Conservation (phyloP, 2,888 invertebrate species). For the Autographa pulchrina region DNA sequence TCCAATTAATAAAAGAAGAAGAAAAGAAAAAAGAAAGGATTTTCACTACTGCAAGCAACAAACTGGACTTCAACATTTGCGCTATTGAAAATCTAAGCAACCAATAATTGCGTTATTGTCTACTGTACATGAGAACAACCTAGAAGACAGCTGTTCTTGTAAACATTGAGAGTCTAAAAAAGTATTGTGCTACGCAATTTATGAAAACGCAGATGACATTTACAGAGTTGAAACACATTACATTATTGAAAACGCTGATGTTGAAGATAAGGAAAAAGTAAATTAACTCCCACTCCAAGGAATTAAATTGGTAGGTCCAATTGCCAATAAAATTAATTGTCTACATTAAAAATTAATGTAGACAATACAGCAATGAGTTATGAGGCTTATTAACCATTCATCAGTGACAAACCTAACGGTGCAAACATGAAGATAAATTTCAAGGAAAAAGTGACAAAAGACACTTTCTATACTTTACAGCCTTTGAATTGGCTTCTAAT, state of each 20-base stretch:
- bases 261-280: slow-evolving; percentile 6
- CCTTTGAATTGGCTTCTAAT: slow-evolving; percentile 40
- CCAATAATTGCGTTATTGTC: no score
- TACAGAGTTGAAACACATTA: not conserved
- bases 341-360: no score
- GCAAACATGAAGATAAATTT: slow-evolving; percentile 36
- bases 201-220: not conserved
- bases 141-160: no score
- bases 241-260: not conserved
- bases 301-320: slow-evolving; percentile 30
- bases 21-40: no score
- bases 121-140: not conserved
- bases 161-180: no score
- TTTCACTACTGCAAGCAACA: no score
- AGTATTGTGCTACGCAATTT: not conserved
- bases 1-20: no score
- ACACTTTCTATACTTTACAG: slow-evolving; percentile 39
- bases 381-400: slow-evolving; percentile 8
- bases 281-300: not conserved
- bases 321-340: slow-evolving; percentile 11
- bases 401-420: not conserved
- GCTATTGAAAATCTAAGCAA: no score
- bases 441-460: slow-evolving; percentile 20
- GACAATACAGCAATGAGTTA: not conserved
- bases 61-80: no score